These are phyloP conservation scores for Pseudopleuronectes americanus DNA, from an alignment of 2,797 vertebrate species.

Conservation along the genomic window DNA sequence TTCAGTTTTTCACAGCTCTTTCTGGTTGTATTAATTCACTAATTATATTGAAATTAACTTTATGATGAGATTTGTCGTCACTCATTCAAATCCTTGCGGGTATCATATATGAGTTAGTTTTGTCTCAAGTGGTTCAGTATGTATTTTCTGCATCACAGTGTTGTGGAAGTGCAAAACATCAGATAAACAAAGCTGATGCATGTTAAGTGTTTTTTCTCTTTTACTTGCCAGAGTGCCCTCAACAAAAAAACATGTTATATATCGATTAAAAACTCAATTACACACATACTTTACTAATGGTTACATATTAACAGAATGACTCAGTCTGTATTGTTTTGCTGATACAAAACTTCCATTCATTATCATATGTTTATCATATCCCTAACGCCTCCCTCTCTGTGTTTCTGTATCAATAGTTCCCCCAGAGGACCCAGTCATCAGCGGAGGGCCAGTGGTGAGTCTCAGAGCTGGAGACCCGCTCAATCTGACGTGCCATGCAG, in stretches of 20 bases:
- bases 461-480: constrained; percentile 94
- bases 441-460: constrained; percentile 94
- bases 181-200: background rate
- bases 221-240: background rate
- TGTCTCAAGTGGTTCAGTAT: background rate
- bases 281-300: background rate
- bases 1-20: background rate
- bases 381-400: constrained; percentile 10
- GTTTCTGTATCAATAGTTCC: constrained; percentile 85
- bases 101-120: too few relatives aligned
- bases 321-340: background rate
- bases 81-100: constrained; percentile 19
- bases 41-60: background rate
- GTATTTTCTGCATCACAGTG: background rate
- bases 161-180: background rate
- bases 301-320: background rate
- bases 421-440: constrained; percentile 94
- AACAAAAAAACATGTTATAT: constrained; percentile 2
- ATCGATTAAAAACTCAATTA: constrained; percentile 14
- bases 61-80: constrained; percentile 10
- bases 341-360: background rate
- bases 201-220: background rate
- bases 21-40: too few relatives aligned
- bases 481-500: constrained; percentile 96
- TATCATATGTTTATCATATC: background rate